These are phyloP conservation scores for Neoniphon sammara DNA, from an alignment of 2,797 vertebrate genomes.

Conservation along the genomic window DNA sequence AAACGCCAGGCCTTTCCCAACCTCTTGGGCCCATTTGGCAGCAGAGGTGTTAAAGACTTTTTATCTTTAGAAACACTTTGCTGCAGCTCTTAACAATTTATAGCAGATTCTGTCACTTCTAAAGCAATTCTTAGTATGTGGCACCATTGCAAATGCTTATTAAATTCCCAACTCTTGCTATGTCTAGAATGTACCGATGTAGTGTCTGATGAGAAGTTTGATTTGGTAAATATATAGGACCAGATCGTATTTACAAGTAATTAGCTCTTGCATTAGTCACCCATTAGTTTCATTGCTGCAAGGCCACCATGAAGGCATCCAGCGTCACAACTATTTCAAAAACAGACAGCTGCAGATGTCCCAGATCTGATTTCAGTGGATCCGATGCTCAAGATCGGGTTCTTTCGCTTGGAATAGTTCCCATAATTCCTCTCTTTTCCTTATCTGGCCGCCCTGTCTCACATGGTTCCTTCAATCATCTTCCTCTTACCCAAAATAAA, in stretches of 20 bases:
- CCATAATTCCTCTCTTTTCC: conserved; percentile 77
- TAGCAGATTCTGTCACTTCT: background rate
- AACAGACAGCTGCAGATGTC: conserved; percentile 79
- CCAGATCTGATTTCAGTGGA: conserved; percentile 77
- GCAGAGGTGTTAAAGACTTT: conserved; percentile 6
- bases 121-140: background rate
- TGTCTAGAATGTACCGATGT: background rate
- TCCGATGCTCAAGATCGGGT: conserved; percentile 72
- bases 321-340: conserved; percentile 69
- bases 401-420: conserved; percentile 79
- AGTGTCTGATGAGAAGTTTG: background rate
- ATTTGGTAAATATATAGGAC: conserved; percentile 30
- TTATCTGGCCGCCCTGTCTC: conserved; percentile 74
- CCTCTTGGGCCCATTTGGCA: conserved; percentile 7
- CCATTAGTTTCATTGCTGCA: conserved; percentile 49
- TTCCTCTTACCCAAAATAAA: conserved; percentile 50
- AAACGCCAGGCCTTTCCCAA: conserved; percentile 25
- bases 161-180: background rate
- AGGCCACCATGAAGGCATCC: conserved; percentile 44
- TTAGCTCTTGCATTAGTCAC: conserved; percentile 40
- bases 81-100: background rate
- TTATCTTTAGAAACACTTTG: conserved; percentile 30
- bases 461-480: conserved; percentile 77
- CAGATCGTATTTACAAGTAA: conserved; percentile 3
- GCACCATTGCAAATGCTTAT: background rate